Evolutionary conservation across 2,797 vertebrate species (phyloP), one percentile per base, ranked within the genome.

Genomic region (Leuciscus waleckii): DNA sequence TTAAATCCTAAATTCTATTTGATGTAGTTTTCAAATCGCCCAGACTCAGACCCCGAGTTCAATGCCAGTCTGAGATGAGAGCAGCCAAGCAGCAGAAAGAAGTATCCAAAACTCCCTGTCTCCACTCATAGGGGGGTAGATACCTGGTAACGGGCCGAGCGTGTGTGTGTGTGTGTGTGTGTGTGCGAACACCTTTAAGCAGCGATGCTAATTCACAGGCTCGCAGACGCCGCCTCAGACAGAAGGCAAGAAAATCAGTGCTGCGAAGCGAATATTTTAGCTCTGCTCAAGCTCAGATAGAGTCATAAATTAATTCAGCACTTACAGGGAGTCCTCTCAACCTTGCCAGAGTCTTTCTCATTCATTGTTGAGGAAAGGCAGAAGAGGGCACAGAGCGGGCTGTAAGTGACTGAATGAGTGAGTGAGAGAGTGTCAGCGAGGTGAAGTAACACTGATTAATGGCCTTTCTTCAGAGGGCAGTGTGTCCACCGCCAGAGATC

Each of bases 381-480:
- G 75, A 89, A 85, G 87, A 86, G 78, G 83, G 78, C 86, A 84
- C 14, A 29, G 81, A 87, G 82, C 35, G 23, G 69, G 71, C 58
- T 21, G 80, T 88, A 86, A 88, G 81, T 85, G 87, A 85, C 87
- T 84, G 89, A 73, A 87, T 90, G 87, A 89, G 88, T 85, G 82
- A 85, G 78, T 85, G 78, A 81, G 76, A 87, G 88, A 88, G 84
- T 90, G 88, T 90, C 90, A 89, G 89, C 46, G 23, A 61, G 67
- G 67, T 75, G 78, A 83, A 86, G 87, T 91, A 92, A 91, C 89
- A 82, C 82, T 91, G 90, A 90, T 91, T 91, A 91, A 91, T 91
- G 78, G 82, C 82, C 84, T 88, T 84, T 88, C 86, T 85, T 84
- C 85, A 91, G 88, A 91, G 90, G 90, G 70, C 23, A 91, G 90